phyloP scores from a whole-genome alignment of 2,888 invertebrate genomes.

The Coleophora deauratella region DNA sequence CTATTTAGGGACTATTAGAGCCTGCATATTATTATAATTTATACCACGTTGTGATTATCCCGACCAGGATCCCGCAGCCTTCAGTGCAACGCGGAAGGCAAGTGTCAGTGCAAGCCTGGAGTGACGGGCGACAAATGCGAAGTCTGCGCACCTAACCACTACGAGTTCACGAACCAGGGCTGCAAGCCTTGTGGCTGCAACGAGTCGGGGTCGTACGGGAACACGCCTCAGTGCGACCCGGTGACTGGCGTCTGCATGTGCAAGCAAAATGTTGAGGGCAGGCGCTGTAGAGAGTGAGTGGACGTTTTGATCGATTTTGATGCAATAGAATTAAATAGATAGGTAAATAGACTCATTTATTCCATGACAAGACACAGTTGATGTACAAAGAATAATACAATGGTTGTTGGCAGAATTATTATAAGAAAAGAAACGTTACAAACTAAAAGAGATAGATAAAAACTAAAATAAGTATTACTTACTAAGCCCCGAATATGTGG shows the following conservation, averaged over 20 bases:
- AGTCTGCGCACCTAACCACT: constrained; percentile 86
- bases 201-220: constrained; percentile 85
- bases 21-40: too few species aligned
- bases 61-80: constrained; percentile 85
- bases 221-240: constrained; percentile 89
- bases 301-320: neutral
- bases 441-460: too few species aligned
- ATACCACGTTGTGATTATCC: neutral
- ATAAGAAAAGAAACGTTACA: too few species aligned
- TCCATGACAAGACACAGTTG: too few species aligned
- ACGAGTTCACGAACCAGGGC: constrained; percentile 91
- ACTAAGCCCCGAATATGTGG: too few species aligned
- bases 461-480: too few species aligned
- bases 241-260: constrained; percentile 86
- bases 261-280: constrained; percentile 96
- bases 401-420: too few species aligned
- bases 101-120: constrained; percentile 96
- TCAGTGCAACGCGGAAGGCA: constrained; percentile 94
- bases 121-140: constrained; percentile 97
- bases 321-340: too few species aligned
- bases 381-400: too few species aligned
- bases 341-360: too few species aligned
- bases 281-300: constrained; percentile 88
- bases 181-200: constrained; percentile 96
- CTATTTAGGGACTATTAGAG: too few species aligned